Conservation (phyloP, 2,797 vertebrate genomes). For the Onychomys arenicola region DNA sequence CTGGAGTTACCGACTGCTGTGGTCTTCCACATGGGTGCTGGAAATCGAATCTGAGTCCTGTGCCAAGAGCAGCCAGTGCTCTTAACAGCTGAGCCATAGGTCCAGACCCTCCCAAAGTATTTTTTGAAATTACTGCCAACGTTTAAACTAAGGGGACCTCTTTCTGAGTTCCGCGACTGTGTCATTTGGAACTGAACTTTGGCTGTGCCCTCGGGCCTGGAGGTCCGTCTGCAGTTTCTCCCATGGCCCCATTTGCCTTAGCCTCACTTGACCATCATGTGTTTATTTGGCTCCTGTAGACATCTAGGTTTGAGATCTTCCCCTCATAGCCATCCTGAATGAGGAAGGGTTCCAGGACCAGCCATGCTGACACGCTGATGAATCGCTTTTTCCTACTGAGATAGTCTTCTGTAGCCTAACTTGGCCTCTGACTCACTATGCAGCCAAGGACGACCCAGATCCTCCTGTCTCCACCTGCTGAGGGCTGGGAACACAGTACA, state of each 20-base stretch:
- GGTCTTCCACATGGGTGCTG: not conserved
- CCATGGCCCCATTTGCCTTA: not conserved
- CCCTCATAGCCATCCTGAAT: not conserved
- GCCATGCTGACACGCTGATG: not conserved
- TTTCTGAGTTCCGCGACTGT: not conserved
- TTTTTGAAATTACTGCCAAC: not conserved
- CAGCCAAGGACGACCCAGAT: not conserved
- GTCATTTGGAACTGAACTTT: not conserved
- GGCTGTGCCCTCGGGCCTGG: not conserved
- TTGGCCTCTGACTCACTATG: not conserved
- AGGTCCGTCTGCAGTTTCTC: not conserved
- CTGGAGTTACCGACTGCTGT: not conserved
- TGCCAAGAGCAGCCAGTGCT: not conserved
- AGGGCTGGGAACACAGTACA: not conserved
- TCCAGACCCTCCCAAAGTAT: not conserved
- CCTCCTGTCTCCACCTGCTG: not conserved
- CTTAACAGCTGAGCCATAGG: not conserved
- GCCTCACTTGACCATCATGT: not conserved
- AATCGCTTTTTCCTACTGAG: not conserved
- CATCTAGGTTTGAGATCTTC: not conserved
- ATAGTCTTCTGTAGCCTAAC: not conserved
- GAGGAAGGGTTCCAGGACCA: not conserved
- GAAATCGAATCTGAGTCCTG: not conserved
- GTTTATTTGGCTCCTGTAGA: not conserved
- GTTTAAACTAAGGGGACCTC: not conserved